phyloP scores from a whole-genome alignment of 2,113 vertebrate species.

The Riparia riparia region DNA sequence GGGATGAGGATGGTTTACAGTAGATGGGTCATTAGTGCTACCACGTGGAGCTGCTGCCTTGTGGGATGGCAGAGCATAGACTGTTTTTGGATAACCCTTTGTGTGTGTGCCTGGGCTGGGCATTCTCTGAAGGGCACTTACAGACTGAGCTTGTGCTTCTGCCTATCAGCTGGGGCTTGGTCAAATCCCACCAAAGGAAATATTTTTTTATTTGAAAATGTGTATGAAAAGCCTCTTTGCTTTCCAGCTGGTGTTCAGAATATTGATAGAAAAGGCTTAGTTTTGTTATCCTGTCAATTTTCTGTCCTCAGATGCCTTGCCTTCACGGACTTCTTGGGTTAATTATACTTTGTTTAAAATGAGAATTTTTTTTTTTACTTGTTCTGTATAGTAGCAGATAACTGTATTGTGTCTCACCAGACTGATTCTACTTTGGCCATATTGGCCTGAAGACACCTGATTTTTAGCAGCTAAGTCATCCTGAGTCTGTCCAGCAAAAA shows the following conservation, averaged over 20 bases:
- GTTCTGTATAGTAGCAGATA: not conserved
- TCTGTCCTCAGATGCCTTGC: not conserved
- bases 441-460: conserved; percentile 21
- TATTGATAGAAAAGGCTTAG: not conserved
- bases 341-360: not conserved
- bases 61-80: not conserved
- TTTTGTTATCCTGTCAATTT: not conserved
- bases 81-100: not conserved
- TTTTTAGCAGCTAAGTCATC: not conserved
- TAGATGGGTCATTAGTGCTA: not conserved
- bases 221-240: not conserved
- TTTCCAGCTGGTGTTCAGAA: not conserved
- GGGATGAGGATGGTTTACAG: not conserved
- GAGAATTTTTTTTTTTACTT: not conserved
- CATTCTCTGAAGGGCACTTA: not conserved
- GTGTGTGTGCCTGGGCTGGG: not conserved
- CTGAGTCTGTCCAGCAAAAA: not conserved
- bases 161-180: not conserved
- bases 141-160: not conserved
- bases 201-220: not conserved
- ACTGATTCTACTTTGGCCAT: conserved; percentile 17
- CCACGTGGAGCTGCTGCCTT: not conserved
- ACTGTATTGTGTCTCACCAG: not conserved
- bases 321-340: not conserved
- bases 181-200: not conserved